Conservation (phyloP, 2,797 vertebrate species). For the Pangasius macronema region DNA sequence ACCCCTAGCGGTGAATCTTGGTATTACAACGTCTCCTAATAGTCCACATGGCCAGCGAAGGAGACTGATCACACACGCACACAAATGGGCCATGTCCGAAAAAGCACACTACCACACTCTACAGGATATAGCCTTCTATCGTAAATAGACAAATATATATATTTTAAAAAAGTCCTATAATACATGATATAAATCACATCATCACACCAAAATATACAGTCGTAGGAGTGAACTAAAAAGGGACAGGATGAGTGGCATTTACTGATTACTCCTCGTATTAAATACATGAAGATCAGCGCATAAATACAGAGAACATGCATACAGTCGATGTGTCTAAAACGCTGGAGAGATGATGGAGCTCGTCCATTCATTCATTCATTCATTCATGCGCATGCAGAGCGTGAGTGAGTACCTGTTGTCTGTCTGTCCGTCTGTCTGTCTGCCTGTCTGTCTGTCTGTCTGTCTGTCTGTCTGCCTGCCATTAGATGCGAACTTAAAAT, state of each 20-base stretch:
- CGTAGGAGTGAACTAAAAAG: too few relatives aligned
- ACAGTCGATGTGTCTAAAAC: not conserved
- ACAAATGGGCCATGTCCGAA: conserved; percentile 13
- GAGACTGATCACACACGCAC: not conserved
- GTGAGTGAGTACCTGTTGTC: conserved; percentile 51
- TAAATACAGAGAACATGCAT: not conserved
- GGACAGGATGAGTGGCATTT: too few relatives aligned
- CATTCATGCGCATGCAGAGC: not conserved
- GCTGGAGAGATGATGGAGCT: not conserved
- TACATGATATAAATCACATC: not conserved
- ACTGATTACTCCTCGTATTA: not conserved
- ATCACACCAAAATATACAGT: too few relatives aligned
- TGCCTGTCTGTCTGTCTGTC: not conserved
- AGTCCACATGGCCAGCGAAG: conserved; percentile 43
- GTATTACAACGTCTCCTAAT: conserved; percentile 14
- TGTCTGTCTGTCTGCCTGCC: not conserved
- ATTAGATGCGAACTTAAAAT: not conserved
- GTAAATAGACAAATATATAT: not conserved
- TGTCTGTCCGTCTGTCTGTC: not conserved
- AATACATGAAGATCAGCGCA: not conserved
- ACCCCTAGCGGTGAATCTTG: not conserved
- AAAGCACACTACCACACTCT: not conserved
- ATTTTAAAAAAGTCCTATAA: not conserved
- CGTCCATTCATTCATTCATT: not conserved
- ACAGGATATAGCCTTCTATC: not conserved